Base-by-base conservation (phyloP, 2,797 vertebrate species). In the Anguilla megastoma region DNA sequence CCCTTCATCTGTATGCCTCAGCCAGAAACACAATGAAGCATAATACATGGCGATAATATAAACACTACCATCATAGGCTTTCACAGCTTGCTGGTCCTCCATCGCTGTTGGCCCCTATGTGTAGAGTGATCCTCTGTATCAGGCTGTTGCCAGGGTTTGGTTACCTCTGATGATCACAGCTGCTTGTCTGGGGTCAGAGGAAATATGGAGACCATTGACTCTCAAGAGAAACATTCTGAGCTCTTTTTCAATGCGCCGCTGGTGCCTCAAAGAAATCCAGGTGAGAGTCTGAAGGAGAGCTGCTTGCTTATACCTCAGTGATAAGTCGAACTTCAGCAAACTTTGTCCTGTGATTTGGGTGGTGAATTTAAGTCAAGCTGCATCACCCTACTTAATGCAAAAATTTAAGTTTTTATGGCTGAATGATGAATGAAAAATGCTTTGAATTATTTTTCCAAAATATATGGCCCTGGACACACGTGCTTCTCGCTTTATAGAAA, bases 51-150 rank as follows among this genome's bases (percentile, higher is more conserved):
- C 89, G 89, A 94, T 94, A 89, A 90, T 58, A 58, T 88, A 93
- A 93, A 95, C 48, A 91, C 93, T 91, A 94, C 96, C 96, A 93
- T 89, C 95, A 96, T 96, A 93, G 92, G 95, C 93, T 87, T 7
- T 92, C 93, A 94, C 94, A 95, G 84, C 89, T 69, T 90, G 90
- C 89, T 84, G 71, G 87, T 92, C 89, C 90, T 84, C 82, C 45
- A 54, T 30, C 82, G 10, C 83, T 87, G 12, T 84, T 90, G 90
- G 90, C 89, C 82, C 88, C 92, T 92, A 93, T 91, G 91, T 91
- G 90, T 89, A 91, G 80, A 79, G 58, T 41, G 89, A 92, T 94
- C 74, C 93, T 93, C 80, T 90, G 36, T 95, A 94, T 94, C 85
- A 92, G 92, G 93, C 93, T 90, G 88, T 90, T 92, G 89, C 86